These are phyloP conservation scores for Apodemia zela DNA, from an alignment of 2,888 invertebrate species.

Conservation along the genomic window DNA sequence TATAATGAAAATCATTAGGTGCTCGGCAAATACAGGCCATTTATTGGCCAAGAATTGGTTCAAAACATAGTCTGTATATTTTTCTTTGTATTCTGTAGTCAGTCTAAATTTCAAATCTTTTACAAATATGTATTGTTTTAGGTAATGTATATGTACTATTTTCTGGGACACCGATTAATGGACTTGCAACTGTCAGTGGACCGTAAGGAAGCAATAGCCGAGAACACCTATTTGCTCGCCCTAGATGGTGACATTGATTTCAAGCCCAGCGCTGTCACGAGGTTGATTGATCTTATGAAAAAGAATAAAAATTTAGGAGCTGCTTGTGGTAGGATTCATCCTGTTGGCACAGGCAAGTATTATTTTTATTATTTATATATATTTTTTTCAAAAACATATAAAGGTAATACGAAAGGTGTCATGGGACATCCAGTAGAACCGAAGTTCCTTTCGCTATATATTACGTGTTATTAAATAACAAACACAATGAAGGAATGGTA, in stretches of 20 bases:
- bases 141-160: conserved; percentile 99
- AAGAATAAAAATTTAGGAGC: conserved; percentile 98
- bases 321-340: conserved; percentile 99
- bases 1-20: too few species aligned
- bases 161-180: conserved; percentile 97
- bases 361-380: background rate
- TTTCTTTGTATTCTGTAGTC: too few species aligned
- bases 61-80: too few species aligned
- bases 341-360: conserved; percentile 88
- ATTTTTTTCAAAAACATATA: too few species aligned
- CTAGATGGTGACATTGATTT: conserved; percentile 99
- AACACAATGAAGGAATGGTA: too few species aligned
- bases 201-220: conserved; percentile 96
- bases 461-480: too few species aligned
- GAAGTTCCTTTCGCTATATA: too few species aligned
- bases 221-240: conserved; percentile 96
- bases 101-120: background rate
- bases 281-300: conserved; percentile 98
- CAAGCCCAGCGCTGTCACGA: conserved; percentile 95
- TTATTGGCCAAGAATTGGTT: too few species aligned
- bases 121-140: conserved; percentile 39
- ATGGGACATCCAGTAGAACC: too few species aligned
- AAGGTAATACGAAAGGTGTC: too few species aligned
- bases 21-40: too few species aligned
- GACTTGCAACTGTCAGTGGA: conserved; percentile 95